Conservation (phyloP, 2,797 vertebrate genomes). For the Valencia hispanica region DNA sequence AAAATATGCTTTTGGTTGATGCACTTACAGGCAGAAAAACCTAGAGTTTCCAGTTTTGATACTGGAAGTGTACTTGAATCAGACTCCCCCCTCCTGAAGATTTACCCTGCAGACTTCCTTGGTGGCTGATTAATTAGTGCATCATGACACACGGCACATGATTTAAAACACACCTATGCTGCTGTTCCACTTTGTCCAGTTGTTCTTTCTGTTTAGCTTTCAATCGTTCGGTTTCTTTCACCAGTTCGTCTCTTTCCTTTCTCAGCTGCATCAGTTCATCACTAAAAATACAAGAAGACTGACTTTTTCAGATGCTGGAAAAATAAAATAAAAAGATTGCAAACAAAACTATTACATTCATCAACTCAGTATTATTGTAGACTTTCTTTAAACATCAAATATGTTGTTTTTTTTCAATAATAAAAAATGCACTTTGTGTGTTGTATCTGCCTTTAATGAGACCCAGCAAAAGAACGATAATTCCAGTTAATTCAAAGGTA, state of each 20-base stretch:
- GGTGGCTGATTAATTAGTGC: background rate
- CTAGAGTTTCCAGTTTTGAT: background rate
- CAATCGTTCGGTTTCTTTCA: slow-evolving; percentile 73
- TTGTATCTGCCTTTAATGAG: too few species aligned
- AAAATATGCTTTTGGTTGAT: background rate
- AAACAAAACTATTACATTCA: background rate
- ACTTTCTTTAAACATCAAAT: background rate
- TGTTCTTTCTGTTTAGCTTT: slow-evolving; percentile 63
- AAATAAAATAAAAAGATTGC: background rate
- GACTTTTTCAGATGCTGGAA: background rate
- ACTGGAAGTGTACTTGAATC: background rate
- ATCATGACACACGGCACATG: background rate
- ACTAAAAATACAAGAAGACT: slow-evolving; percentile 50
- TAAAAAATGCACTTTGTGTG: too few species aligned
- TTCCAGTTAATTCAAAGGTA: too few species aligned
- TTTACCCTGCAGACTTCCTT: background rate
- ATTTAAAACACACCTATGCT: slow-evolving; percentile 63
- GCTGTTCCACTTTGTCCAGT: slow-evolving; percentile 51
- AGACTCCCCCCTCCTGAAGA: accelerated
- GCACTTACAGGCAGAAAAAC: background rate
- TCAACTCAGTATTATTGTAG: background rate
- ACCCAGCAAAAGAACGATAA: too few species aligned
- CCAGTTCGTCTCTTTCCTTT: slow-evolving; percentile 73
- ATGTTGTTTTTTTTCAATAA: too few species aligned
- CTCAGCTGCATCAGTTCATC: slow-evolving; percentile 77